Percentiles rank a stretch among this genome's conserved stretches.
Evolutionary conservation across 2,113 vertebrate genomes (phyloP).

Genomic region (Mustela lutreola): DNA sequence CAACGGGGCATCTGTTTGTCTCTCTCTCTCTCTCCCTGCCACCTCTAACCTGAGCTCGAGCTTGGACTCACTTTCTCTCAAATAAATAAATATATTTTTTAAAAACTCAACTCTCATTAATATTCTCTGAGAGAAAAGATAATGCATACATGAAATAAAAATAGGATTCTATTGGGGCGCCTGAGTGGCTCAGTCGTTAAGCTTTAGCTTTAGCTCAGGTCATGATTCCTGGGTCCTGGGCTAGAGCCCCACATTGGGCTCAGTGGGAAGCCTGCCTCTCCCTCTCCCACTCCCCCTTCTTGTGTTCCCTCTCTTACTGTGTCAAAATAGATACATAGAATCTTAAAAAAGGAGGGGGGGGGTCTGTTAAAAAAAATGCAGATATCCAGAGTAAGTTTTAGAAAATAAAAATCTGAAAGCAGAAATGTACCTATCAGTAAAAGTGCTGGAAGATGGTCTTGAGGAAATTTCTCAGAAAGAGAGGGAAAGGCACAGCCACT

Average conservation of each 20-base stretch:
- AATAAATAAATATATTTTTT: not conserved
- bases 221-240: too few relatives aligned
- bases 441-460: not conserved
- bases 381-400: not conserved
- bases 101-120: not conserved
- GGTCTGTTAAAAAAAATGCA: not conserved
- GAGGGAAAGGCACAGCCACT: not conserved
- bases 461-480: not conserved
- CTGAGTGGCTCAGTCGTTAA: too few relatives aligned
- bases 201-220: too few relatives aligned
- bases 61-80: not conserved
- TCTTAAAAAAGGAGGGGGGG: too few relatives aligned
- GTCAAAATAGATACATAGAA: too few relatives aligned
- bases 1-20: not conserved
- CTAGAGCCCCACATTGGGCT: too few relatives aligned
- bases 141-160: not conserved
- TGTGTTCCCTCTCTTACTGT: too few relatives aligned
- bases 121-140: not conserved
- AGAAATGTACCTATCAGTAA: conserved; percentile 4
- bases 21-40: too few relatives aligned
- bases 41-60: not conserved
- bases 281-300: too few relatives aligned
- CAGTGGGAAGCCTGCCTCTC: too few relatives aligned
- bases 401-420: not conserved
- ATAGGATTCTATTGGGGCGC: not conserved